Evolutionary conservation across 2,888 invertebrate genomes (phyloP), one percentile per base, ranked within the genome.

Genomic region (Chymomyza amoena): DNA sequence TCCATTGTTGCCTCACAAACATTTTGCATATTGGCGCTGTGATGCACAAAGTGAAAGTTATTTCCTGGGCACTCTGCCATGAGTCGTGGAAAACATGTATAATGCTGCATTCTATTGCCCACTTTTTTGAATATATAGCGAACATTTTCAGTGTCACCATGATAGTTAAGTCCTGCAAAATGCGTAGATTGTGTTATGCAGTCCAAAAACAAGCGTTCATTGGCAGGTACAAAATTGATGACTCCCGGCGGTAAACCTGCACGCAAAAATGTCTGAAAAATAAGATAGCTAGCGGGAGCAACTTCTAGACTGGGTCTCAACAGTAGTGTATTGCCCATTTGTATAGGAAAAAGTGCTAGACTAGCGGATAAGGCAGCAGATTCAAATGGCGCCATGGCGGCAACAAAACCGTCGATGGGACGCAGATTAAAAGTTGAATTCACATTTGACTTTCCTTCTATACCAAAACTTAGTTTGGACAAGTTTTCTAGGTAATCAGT

Each of bases 31-130:
- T 76, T 66, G 32, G 76, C 73, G 13, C 73, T 73, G 25, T 39
- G 25, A 36, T 76, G 76, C 6, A 77, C 76, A 32, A 76, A 76
- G 16, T 76, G 76, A n/a, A 76, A 76, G 51, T 77, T 76, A 15
- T 77, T 73, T 0, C 73, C 73, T 9, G 66, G 61, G 56, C 77
- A 67, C 20, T 76, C 73, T 20, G 69, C 73, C 59, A 73, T 77
- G 39, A 76, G 57, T 2, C 73, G 73, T 1, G 76, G 76, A 10
- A 76, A 69, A 28, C 77, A 73, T 9, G 77, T 73, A 52, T 77
- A 76, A 13, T 67, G 66, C 16, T 69, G 61, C 73, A 76, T 64
- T 39, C 69, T 69, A 18, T 77, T 65, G 52, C 73, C 39, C 51
- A 76, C 73, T 51, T 67, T 36, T 18, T 76, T 73, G 51, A 69